Percentiles rank a stretch among this genome's conserved stretches.
phyloP scores from a whole-genome alignment of 2,888 invertebrate genomes.

The Lasius fuliginosus region DNA sequence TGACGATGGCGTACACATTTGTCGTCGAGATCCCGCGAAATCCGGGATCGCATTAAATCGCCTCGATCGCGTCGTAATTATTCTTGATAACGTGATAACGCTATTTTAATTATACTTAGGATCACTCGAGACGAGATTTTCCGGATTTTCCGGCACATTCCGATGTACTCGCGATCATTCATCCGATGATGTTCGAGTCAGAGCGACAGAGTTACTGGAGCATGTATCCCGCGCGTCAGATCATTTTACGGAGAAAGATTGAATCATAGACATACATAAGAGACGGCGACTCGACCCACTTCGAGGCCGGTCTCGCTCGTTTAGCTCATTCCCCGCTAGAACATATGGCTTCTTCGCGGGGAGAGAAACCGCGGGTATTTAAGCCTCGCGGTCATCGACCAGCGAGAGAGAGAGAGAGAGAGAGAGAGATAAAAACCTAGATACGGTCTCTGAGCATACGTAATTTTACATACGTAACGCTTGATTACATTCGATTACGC shows the following conservation, averaged over 20 bases:
- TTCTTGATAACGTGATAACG: not conserved
- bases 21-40: not conserved
- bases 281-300: constrained; percentile 65
- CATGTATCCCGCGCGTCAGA: constrained; percentile 39
- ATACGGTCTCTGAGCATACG: constrained; percentile 15
- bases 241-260: constrained; percentile 64
- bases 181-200: constrained; percentile 38
- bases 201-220: constrained; percentile 51
- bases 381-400: constrained; percentile 40
- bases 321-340: constrained; percentile 65
- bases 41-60: not conserved
- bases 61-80: not conserved
- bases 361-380: constrained; percentile 17
- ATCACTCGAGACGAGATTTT: not conserved
- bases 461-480: constrained; percentile 15
- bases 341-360: constrained; percentile 64
- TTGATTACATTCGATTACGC: constrained; percentile 25
- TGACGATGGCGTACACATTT: constrained; percentile 24
- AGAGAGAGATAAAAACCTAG: constrained; percentile 10
- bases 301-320: constrained; percentile 61
- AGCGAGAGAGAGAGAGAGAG: no score
- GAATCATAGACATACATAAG: constrained; percentile 65
- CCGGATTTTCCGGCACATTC: not conserved
- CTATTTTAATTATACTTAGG: not conserved
- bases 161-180: not conserved